These are phyloP conservation scores for Cephus cinctus DNA, from an alignment of 1,140 invertebrate genomes.

Conservation along the genomic window DNA sequence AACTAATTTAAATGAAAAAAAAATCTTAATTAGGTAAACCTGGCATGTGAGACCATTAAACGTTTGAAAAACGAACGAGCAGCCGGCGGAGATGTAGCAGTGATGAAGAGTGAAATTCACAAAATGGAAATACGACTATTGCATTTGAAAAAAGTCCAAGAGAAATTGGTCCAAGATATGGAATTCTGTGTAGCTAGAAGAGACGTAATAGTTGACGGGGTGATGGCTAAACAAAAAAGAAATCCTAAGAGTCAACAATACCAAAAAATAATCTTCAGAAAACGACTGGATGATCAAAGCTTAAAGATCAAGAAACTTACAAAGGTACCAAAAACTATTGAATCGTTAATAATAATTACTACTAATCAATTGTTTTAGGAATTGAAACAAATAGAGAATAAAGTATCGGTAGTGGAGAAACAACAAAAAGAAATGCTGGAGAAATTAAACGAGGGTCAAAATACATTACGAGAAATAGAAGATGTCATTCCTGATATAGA, in stretches of 20 bases:
- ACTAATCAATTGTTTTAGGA: conserved; percentile 26
- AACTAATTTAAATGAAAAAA: conserved; percentile 10
- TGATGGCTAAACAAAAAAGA: conserved; percentile 59
- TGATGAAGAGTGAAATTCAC: conserved; percentile 79
- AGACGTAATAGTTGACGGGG: conserved; percentile 64
- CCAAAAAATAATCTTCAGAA: conserved; percentile 41
- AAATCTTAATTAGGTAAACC: conserved; percentile 55
- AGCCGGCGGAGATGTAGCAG: conserved; percentile 67
- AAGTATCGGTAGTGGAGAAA: conserved; percentile 30
- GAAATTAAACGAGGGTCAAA: conserved; percentile 33
- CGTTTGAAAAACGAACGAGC: conserved; percentile 65
- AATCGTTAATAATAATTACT: conserved; percentile 9
- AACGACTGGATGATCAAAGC: conserved; percentile 58
- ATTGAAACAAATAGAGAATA: conserved; percentile 35
- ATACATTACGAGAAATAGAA: conserved; percentile 33
- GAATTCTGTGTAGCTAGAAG: conserved; percentile 72
- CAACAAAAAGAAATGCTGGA: conserved; percentile 29
- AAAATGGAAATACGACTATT: conserved; percentile 69
- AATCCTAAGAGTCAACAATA: conserved; percentile 47
- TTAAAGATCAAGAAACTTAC: conserved; percentile 59
- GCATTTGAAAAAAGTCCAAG: conserved; percentile 70
- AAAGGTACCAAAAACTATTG: conserved; percentile 43
- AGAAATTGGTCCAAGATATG: conserved; percentile 74
- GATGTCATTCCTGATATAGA: conserved; percentile 48
- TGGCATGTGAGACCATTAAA: conserved; percentile 68